Conservation (phyloP, 1,140 invertebrate genomes). For the Octopus bimaculoides region DNA sequence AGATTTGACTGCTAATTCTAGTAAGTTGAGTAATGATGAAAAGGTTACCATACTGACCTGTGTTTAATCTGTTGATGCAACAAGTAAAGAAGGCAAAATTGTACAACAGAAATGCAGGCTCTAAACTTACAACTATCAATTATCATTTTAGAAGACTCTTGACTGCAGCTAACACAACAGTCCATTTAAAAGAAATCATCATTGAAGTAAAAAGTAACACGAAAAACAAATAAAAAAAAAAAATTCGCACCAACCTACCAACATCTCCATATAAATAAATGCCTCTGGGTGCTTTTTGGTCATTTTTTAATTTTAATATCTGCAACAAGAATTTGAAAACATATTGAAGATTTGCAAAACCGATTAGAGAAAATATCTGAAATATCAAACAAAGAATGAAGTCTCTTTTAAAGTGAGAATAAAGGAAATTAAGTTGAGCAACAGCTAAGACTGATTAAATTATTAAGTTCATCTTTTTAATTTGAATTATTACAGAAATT, state of each 20-base stretch:
- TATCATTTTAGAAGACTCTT: not conserved
- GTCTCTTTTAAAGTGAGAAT: not conserved
- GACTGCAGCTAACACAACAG: not conserved
- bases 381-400: not conserved
- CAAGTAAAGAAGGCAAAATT: not conserved
- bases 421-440: not conserved
- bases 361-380: not conserved
- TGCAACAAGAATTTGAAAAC: constrained; percentile 19
- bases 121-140: not conserved
- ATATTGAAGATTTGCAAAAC: not conserved
- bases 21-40: not conserved
- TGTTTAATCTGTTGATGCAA: not conserved
- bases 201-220: not conserved
- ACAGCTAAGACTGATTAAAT: too few species aligned
- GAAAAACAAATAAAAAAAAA: not conserved
- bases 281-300: constrained; percentile 49
- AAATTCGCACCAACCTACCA: constrained; percentile 43
- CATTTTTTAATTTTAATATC: constrained; percentile 18
- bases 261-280: constrained; percentile 63
- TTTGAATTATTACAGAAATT: too few species aligned
- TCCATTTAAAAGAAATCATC: not conserved
- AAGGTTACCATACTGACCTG: not conserved
- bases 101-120: not conserved
- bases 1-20: not conserved
- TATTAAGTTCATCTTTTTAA: too few species aligned